Evolutionary conservation across 2,888 invertebrate genomes (phyloP).

Genomic region (Lasiommata megera): DNA sequence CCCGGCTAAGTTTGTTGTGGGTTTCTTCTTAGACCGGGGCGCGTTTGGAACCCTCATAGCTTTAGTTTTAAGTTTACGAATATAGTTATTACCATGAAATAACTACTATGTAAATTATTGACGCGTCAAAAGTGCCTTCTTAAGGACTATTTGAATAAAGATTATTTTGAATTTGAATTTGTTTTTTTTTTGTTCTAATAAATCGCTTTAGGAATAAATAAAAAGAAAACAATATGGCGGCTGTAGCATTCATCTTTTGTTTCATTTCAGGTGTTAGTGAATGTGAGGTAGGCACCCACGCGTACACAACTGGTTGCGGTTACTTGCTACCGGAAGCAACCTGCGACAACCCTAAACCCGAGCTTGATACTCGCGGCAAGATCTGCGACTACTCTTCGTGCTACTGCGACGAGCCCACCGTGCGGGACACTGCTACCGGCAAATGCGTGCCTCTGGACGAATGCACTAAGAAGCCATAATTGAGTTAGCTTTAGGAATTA

Average conservation of each 20-base stretch:
- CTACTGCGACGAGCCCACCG: conserved; percentile 51
- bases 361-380: conserved; percentile 17
- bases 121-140: no score
- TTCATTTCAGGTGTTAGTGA: conserved; percentile 32
- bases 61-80: no score
- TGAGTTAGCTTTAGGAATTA: neutral
- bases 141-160: no score
- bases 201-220: no score
- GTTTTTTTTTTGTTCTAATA: no score
- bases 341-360: conserved; percentile 50
- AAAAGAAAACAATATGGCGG: no score
- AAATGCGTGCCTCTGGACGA: conserved; percentile 49
- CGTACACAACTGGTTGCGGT: conserved; percentile 44
- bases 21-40: no score
- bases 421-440: conserved; percentile 44
- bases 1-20: no score
- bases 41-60: no score
- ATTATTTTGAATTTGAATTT: no score
- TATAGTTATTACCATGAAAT: no score
- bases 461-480: conserved; percentile 38
- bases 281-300: conserved; percentile 39
- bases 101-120: no score
- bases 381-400: conserved; percentile 52
- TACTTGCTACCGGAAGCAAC: conserved; percentile 47
- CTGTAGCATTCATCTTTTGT: neutral